A percentile compares a stretch with the other conserved stretches of the same genome.
phyloP scores from a whole-genome alignment of 1,140 invertebrate genomes.

The Formica exsecta region DNA sequence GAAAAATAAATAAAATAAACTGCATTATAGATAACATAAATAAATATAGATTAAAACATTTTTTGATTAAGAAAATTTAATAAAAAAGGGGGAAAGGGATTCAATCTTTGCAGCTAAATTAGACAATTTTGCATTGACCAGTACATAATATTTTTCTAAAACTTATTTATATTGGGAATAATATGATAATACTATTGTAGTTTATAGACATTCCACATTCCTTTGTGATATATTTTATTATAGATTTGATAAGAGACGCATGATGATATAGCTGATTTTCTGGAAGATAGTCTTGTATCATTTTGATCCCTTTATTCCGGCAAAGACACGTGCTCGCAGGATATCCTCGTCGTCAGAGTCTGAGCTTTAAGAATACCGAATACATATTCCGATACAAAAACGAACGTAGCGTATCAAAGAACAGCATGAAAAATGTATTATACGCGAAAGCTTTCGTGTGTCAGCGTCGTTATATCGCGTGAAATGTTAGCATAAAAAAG shows the following conservation, averaged over 20 bases:
- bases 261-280: slow-evolving; percentile 5
- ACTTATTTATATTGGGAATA: neutral
- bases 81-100: neutral
- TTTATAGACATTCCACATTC: neutral
- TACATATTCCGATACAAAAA: neutral
- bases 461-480: neutral
- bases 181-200: neutral
- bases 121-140: neutral
- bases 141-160: neutral
- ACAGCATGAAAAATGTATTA: slow-evolving; percentile 33
- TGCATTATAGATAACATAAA: neutral
- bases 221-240: neutral
- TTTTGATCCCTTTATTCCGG: neutral
- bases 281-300: neutral
- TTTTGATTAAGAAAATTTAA: neutral
- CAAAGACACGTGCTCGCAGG: slow-evolving; percentile 5
- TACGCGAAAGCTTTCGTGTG: slow-evolving; percentile 8
- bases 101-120: neutral
- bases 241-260: neutral
- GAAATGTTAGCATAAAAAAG: neutral
- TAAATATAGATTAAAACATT: neutral
- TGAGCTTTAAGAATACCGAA: neutral
- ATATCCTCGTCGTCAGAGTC: neutral
- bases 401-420: neutral
- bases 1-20: no score